A percentile compares a stretch with the other conserved stretches of the same genome.
phyloP scores from a whole-genome alignment of 2,113 vertebrate species.

The Aythya baeri region DNA sequence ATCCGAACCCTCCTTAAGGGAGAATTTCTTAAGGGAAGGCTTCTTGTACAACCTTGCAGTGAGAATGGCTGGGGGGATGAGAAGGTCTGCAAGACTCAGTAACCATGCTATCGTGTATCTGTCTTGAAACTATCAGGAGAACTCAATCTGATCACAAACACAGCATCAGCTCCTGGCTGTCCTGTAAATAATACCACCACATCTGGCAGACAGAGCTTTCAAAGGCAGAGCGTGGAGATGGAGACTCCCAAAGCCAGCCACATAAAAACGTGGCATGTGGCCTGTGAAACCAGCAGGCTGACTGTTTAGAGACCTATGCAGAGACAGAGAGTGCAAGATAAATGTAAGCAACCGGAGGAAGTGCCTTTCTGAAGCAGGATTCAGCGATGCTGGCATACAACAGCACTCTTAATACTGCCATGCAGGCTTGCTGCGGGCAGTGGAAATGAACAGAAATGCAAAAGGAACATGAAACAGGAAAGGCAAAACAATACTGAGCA shows the following conservation, averaged over 20 bases:
- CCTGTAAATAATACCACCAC: background rate
- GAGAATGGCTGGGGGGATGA: background rate
- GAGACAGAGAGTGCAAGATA: background rate
- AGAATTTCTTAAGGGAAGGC: background rate
- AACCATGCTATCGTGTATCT: background rate
- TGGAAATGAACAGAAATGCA: background rate
- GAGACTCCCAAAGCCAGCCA: background rate
- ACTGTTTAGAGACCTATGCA: background rate
- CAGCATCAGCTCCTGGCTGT: background rate
- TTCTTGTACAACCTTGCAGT: background rate
- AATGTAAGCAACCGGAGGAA: background rate
- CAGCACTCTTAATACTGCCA: background rate
- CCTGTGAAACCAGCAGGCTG: background rate
- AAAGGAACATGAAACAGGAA: background rate
- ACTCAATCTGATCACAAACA: background rate
- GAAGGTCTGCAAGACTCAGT: background rate
- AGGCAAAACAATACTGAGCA: slow-evolving; percentile 4
- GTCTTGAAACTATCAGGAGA: background rate
- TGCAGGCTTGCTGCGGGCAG: background rate
- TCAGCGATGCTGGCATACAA: background rate
- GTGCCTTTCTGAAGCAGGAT: background rate
- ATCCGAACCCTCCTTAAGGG: background rate
- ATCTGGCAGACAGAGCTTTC: background rate
- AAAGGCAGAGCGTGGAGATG: background rate
- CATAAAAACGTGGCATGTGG: background rate